These are phyloP conservation scores for Vombatus ursinus DNA, from an alignment of 2,113 vertebrate genomes.

Conservation along the genomic window DNA sequence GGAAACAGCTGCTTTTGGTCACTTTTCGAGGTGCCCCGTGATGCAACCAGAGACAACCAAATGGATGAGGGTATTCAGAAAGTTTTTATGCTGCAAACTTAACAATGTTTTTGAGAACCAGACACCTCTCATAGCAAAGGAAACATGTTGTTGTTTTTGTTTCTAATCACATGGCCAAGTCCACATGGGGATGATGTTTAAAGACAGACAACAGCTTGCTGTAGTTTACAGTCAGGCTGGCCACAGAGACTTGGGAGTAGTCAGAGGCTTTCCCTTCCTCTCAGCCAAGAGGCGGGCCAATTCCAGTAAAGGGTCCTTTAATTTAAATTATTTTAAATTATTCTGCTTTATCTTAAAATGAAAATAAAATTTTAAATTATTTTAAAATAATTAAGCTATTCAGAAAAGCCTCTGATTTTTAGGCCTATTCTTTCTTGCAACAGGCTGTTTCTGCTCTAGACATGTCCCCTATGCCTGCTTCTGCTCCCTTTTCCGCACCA, in stretches of 20 bases:
- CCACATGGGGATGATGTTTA: background rate
- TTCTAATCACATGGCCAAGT: background rate
- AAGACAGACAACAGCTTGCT: background rate
- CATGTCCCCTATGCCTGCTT: background rate
- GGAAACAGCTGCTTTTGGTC: background rate
- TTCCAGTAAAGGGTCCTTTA: too few species aligned
- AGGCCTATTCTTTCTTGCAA: background rate
- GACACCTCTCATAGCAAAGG: background rate
- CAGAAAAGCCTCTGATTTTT: background rate
- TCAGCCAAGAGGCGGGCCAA: background rate
- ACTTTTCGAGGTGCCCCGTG: background rate
- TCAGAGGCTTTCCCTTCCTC: background rate
- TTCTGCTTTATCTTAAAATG: background rate
- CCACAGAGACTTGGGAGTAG: background rate
- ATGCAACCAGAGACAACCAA: background rate
- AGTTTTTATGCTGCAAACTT: background rate
- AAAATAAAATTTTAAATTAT: background rate
- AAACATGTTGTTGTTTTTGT: background rate
- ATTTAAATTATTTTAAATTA: too few species aligned
- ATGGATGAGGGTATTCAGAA: background rate
- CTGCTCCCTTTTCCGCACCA: background rate
- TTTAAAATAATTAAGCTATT: background rate
- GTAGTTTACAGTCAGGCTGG: background rate
- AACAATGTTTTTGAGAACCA: background rate
- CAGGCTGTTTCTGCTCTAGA: background rate